Evolutionary conservation across 2,888 invertebrate genomes (phyloP), one percentile per base, ranked within the genome.

Genomic region (Ectemnius cavifrons): DNA sequence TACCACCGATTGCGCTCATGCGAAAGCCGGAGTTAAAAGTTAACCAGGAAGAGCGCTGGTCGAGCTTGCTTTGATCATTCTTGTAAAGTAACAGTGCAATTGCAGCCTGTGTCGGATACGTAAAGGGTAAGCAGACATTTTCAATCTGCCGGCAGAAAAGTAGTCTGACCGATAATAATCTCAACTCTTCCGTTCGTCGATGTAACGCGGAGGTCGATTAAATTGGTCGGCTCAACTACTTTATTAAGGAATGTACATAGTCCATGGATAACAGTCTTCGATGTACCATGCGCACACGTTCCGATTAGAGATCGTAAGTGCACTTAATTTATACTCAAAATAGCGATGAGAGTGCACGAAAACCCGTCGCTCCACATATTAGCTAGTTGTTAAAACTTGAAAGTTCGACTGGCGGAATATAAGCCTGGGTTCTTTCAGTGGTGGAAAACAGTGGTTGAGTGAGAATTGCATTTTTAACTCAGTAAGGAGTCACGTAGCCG

Each of bases 111-210:
- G 37, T 8, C 37, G 5, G 37, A 37, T 37, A 37, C 8, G 37
- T 37, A 37, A 37, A 37, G 11, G 37, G 8, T 8, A 8, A 37
- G 8, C 37, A 63, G 71, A 73, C 70, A 77, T 77, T 82, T 79
- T 82, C 82, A 82, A 82, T 82, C 77, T 75, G 77, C 77, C 67
- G 60, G 79, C 65, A 70, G 79, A 71, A 71, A 70, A 75, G 74
- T 70, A 73, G 61, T 63, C 72, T 52, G 14, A 16, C 18, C 77
- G 82, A 82, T 82, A 82, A 82, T 75, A 79, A 82, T 82, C 82
- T 75, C 82, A 82, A 82, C 79, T 82, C 81, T 77, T 72, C 74
- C 79, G 63, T 73, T 77, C 63, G 73, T 81, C 74, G 80, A 81
- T 79, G 79, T 76, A 79, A 81, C 75, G 75, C 71, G 67, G 70